Evolutionary conservation across 2,113 vertebrate species (phyloP).

Genomic region (Danionella cerebrum): DNA sequence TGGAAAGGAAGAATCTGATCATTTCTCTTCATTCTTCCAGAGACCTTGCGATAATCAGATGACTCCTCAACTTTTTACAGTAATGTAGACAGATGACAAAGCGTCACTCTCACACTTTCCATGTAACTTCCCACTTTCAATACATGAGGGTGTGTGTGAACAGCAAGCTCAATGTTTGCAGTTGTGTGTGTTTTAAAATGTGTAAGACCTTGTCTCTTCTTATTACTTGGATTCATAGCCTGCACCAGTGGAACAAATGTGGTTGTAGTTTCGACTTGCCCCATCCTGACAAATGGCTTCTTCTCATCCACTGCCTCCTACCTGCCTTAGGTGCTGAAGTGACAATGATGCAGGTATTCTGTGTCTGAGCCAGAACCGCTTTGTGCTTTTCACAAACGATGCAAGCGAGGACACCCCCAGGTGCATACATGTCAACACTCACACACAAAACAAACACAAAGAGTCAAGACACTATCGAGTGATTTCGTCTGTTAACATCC

Average conservation of each 20-base stretch:
- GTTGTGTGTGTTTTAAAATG: not conserved
- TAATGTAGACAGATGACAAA: conserved; percentile 11
- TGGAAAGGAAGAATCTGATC: not conserved
- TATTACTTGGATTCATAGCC: conserved; percentile 11
- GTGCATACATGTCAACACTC: conserved; percentile 56
- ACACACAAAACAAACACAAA: conserved; percentile 24
- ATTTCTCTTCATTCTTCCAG: conserved; percentile 2
- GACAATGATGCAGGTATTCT: conserved; percentile 34
- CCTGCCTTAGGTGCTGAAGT: conserved; percentile 30
- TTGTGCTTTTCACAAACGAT: conserved; percentile 33
- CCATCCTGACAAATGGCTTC: conserved; percentile 24
- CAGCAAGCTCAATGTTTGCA: conserved; percentile 3
- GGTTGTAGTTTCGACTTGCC: conserved; percentile 25
- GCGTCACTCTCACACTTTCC: not conserved
- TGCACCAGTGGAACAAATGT: conserved; percentile 19
- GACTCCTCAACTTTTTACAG: not conserved
- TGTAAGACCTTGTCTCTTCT: conserved; percentile 12
- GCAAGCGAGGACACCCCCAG: conserved; percentile 54
- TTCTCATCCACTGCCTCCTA: conserved; percentile 19
- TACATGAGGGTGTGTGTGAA: not conserved
- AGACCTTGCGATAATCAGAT: not conserved
- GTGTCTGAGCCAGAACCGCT: conserved; percentile 27
- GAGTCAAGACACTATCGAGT: conserved; percentile 43
- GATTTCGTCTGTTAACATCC: conserved; percentile 63
- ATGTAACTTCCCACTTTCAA: not conserved